These are phyloP conservation scores for Euthynnus affinis DNA, from an alignment of 2,797 vertebrate genomes.

Conservation along the genomic window DNA sequence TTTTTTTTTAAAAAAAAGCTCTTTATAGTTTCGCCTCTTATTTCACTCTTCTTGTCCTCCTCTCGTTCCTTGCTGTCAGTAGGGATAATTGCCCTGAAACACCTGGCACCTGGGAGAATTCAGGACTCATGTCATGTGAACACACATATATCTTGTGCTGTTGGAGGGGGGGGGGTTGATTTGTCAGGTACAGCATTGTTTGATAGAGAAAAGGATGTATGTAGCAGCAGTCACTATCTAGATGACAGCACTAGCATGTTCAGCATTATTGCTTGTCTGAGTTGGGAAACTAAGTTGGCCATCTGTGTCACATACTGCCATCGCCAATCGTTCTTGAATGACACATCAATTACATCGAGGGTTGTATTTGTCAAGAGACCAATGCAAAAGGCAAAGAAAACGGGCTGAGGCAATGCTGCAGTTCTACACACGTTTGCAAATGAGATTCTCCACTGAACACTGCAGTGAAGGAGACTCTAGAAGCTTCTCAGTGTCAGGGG, in stretches of 20 bases:
- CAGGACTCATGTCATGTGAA: background rate
- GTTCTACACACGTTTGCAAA: conserved; percentile 6
- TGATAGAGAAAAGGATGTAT: conserved; percentile 34
- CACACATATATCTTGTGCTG: background rate
- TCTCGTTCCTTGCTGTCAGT: background rate
- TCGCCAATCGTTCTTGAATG: conserved; percentile 47
- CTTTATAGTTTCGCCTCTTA: no score
- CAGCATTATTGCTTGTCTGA: conserved; percentile 46
- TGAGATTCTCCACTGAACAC: background rate
- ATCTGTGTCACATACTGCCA: conserved; percentile 40
- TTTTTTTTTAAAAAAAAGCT: no score
- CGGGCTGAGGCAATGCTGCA: background rate
- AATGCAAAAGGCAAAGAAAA: conserved; percentile 11
- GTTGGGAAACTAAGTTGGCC: conserved; percentile 34
- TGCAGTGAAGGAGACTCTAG: background rate
- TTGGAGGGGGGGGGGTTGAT: conserved; percentile 4
- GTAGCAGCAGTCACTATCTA: conserved; percentile 34
- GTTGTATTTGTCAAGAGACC: conserved; percentile 42
- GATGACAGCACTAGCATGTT: conserved; percentile 47
- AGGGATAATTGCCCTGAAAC: background rate
- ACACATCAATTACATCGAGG: conserved; percentile 60
- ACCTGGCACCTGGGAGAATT: background rate
- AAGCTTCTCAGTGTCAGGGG: background rate
- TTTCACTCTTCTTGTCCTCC: no score
- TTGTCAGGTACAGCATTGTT: conserved; percentile 30